Conservation (phyloP, 2,797 vertebrate species). For the Anabas testudineus region DNA sequence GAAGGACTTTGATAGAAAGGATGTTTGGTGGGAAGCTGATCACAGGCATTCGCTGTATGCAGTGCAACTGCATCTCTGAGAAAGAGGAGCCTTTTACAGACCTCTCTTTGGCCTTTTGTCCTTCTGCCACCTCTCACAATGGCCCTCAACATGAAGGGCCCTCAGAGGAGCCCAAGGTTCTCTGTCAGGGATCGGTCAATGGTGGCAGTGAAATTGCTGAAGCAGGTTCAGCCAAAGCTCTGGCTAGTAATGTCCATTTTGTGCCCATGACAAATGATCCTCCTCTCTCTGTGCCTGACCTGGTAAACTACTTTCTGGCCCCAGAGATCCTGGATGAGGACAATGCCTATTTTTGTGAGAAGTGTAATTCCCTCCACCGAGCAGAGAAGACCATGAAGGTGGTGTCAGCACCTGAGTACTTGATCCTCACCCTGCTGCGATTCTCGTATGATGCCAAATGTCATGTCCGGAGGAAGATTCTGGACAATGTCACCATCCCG, state of each 20-base stretch:
- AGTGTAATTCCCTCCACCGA: slow-evolving; percentile 93
- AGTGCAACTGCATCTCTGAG: slow-evolving; percentile 93
- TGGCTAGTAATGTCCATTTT: slow-evolving; percentile 43
- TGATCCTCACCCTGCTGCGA: slow-evolving; percentile 96
- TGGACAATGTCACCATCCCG: slow-evolving; percentile 95
- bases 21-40: slow-evolving; percentile 96
- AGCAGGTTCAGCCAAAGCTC: slow-evolving; percentile 43
- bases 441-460: slow-evolving; percentile 97
- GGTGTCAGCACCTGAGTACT: slow-evolving; percentile 94
- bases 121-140: slow-evolving; percentile 78
- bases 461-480: slow-evolving; percentile 95
- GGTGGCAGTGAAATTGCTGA: slow-evolving; percentile 82
- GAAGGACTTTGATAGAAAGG: slow-evolving; percentile 91
- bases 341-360: slow-evolving; percentile 97
- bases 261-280: slow-evolving; percentile 68
- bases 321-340: slow-evolving; percentile 97
- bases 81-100: slow-evolving; percentile 98
- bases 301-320: slow-evolving; percentile 96
- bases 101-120: slow-evolving; percentile 96
- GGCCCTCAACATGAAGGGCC: slow-evolving; percentile 46
- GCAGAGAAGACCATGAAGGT: slow-evolving; percentile 96
- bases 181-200: slow-evolving; percentile 84
- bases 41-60: slow-evolving; percentile 92
- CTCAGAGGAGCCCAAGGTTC: slow-evolving; percentile 68
- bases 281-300: slow-evolving; percentile 91